Conservation (phyloP, 92 coral and sea anemone species). For the Zoanthus gigantus region DNA sequence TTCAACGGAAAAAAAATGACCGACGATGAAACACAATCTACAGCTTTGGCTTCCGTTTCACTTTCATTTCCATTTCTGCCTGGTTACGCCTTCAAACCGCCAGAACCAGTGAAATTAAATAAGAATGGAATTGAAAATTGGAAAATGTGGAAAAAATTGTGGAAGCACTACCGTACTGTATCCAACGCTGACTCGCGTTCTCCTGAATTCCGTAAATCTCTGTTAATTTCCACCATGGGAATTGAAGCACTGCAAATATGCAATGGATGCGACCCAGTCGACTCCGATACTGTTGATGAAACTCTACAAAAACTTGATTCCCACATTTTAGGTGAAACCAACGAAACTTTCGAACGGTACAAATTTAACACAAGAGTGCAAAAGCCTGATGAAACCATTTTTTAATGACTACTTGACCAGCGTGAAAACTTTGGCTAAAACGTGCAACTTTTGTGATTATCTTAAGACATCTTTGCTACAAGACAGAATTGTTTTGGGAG, state of each 20-base stretch:
- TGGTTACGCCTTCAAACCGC: not conserved
- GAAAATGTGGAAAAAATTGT: not conserved
- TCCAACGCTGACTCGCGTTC: not conserved
- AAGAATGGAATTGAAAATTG: not conserved
- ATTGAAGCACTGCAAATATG: not conserved
- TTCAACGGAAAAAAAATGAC: not conserved
- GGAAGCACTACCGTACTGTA: not conserved
- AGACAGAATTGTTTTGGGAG: conserved; percentile 50
- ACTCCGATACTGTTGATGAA: not conserved
- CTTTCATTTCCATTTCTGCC: not conserved
- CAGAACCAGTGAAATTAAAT: not conserved
- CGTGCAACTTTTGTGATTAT: conserved; percentile 53
- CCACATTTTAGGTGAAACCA: conserved; percentile 34
- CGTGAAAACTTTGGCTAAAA: not conserved
- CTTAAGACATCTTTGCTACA: conserved; percentile 41
- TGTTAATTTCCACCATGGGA: not conserved
- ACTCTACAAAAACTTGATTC: not conserved
- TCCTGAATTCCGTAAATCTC: not conserved
- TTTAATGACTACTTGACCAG: conserved; percentile 31
- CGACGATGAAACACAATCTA: not conserved
- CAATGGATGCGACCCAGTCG: not conserved
- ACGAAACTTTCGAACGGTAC: conserved; percentile 51
- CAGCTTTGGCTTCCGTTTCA: not conserved
- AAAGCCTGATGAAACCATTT: not conserved
- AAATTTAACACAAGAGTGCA: conserved; percentile 10